These are phyloP conservation scores for Dioctria rufipes DNA, from an alignment of 2,888 invertebrate species.

Conservation along the genomic window DNA sequence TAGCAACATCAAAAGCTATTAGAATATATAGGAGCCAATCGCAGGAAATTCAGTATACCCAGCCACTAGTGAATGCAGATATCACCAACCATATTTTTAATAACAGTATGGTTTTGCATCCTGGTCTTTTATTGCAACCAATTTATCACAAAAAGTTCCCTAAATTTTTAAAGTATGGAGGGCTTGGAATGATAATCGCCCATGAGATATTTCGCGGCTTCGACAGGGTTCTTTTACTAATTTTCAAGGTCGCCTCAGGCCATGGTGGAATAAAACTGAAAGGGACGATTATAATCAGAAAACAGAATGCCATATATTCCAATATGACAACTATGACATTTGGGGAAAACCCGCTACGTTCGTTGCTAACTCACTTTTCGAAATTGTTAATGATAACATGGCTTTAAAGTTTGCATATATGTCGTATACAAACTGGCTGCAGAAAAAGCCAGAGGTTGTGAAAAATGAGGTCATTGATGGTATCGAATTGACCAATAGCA, in stretches of 20 bases:
- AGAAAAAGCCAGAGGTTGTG: not conserved
- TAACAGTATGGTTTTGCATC: not conserved
- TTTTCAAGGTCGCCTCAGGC: not conserved
- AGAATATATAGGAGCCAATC: too few relatives aligned
- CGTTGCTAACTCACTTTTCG: not conserved
- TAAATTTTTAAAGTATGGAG: not conserved
- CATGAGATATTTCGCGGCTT: constrained; percentile 24
- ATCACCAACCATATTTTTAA: not conserved
- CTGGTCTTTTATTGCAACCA: not conserved
- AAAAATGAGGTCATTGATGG: not conserved
- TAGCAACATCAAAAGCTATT: not conserved
- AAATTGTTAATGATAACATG: constrained; percentile 10
- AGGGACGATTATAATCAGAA: not conserved
- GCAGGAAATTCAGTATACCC: not conserved
- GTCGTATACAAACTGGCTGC: not conserved
- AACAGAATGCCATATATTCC: not conserved
- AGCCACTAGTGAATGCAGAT: constrained; percentile 1
- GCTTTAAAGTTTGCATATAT: not conserved
- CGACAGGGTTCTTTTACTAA: not conserved
- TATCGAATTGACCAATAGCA: not conserved
- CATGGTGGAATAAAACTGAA: not conserved
- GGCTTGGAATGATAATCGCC: not conserved
- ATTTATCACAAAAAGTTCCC: constrained; percentile 8
- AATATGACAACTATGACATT: not conserved
- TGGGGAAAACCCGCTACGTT: not conserved